Percentiles rank a stretch among this genome's conserved stretches.
Evolutionary conservation across 2,888 invertebrate species (phyloP).

Genomic region (Drosophila greeni): DNA sequence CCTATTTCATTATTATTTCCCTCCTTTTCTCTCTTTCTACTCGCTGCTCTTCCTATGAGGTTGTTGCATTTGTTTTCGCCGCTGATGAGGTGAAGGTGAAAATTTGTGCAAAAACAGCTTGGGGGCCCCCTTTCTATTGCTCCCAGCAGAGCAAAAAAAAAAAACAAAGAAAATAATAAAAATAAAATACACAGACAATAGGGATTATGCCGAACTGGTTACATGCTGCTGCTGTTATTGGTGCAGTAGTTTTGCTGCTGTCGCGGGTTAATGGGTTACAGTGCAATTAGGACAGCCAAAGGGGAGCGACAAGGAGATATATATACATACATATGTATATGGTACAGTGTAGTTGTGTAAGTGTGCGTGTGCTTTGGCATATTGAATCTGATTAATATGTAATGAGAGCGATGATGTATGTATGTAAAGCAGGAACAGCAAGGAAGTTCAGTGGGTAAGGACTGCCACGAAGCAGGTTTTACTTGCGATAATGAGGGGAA

Average conservation of each 20-base stretch:
- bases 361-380: slow-evolving; percentile 15
- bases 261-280: slow-evolving; percentile 68
- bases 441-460: slow-evolving; percentile 14
- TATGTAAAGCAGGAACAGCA: too few relatives aligned
- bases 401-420: slow-evolving; percentile 29
- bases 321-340: not conserved
- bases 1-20: slow-evolving; percentile 26
- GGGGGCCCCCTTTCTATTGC: slow-evolving; percentile 26
- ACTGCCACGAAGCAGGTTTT: not conserved
- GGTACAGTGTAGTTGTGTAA: not conserved
- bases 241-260: slow-evolving; percentile 30
- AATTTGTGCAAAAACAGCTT: slow-evolving; percentile 50
- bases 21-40: slow-evolving; percentile 35
- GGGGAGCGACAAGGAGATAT: not conserved
- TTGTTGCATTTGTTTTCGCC: slow-evolving; percentile 23
- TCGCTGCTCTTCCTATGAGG: slow-evolving; percentile 23
- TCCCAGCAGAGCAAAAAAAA: not conserved
- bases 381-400: slow-evolving; percentile 51
- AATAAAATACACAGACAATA: slow-evolving; percentile 45
- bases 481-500: not conserved
- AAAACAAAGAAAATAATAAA: not conserved
- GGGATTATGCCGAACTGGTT: slow-evolving; percentile 50
- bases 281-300: slow-evolving; percentile 68
- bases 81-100: slow-evolving; percentile 69
- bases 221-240: slow-evolving; percentile 20